Base-by-base conservation (phyloP, 1,140 invertebrate genomes). In the Papilio dardanus region DNA sequence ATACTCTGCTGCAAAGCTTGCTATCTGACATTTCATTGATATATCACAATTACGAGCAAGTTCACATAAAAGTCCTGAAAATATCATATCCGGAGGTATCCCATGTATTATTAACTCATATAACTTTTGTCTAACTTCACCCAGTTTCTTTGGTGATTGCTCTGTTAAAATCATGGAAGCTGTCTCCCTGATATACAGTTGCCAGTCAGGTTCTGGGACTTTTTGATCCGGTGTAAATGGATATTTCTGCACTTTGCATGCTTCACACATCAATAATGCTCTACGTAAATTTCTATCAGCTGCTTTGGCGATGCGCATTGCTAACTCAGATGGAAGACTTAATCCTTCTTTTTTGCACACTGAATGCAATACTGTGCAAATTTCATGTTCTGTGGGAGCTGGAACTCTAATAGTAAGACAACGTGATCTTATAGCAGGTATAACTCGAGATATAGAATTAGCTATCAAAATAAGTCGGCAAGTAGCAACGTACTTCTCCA, bases 401-500 rank as follows among this genome's bases (percentile, higher is more conserved):
- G 98, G 94, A 7, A 99, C 96, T 81, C 99, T 94, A 62, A 99
- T 96, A 24, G 96, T 96, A 28, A 99, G 95, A 93, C 99, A 99
- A 89, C 99, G 95, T 77, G 98, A 99, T 77, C 96, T 95, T 77
- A 99, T 99, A 21, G 99, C 98, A 16, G 98, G 98, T 83, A 99
- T 98, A 1, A 99, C 98, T 84, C 97, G 95, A 42, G 98, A 99
- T 28, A 97, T 98, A 6, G 98, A 99, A 89, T 99, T 99, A 7
- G 98, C 97, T 84, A 98, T 98, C 1, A 99, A 94, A 86, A 99
- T 99, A 0, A 99, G 93, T 33, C 99, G 96, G 93, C 99, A 99
- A 8, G 98, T 99, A 16, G 96, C 94, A 76, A 99, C 97, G 92
- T 99, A 99, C 86, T 99, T 99, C 92, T 99, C 99, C 99, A 99